A percentile compares a stretch with the other conserved stretches of the same genome.
phyloP scores from a whole-genome alignment of 1,140 invertebrate genomes.

The Apocrypta bakeri region DNA sequence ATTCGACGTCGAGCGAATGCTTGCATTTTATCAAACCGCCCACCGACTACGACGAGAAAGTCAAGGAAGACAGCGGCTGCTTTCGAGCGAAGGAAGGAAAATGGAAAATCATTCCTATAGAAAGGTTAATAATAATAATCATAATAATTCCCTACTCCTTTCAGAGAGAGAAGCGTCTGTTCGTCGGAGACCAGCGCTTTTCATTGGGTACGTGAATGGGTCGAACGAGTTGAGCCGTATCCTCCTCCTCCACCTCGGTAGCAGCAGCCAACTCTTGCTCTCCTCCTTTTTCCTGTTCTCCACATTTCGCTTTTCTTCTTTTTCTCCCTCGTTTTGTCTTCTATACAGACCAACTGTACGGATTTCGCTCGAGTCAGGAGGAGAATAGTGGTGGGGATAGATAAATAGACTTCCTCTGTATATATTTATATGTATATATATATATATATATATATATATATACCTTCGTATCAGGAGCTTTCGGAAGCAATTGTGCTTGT shows the following conservation, averaged over 20 bases:
- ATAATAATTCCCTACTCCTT: slow-evolving; percentile 72
- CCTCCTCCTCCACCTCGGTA: slow-evolving; percentile 45
- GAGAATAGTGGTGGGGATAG: neutral
- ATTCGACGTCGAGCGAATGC: slow-evolving; percentile 14
- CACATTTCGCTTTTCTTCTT: neutral
- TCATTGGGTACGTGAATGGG: slow-evolving; percentile 68
- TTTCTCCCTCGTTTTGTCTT: slow-evolving; percentile 21
- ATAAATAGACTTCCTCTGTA: neutral
- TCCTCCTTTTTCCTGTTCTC: slow-evolving; percentile 22
- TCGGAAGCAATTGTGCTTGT: neutral
- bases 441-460: no score
- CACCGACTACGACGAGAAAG: slow-evolving; percentile 42
- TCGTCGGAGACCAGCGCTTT: slow-evolving; percentile 61
- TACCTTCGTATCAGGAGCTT: neutral
- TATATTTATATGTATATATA: no score
- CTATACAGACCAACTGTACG: neutral
- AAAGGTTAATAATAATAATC: slow-evolving; percentile 72
- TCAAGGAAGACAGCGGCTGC: slow-evolving; percentile 38
- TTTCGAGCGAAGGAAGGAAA: slow-evolving; percentile 51
- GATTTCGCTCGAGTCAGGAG: neutral
- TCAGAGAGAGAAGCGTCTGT: slow-evolving; percentile 62
- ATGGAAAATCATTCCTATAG: slow-evolving; percentile 70
- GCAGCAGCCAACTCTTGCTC: neutral
- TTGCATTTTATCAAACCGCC: slow-evolving; percentile 49
- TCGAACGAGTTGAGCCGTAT: slow-evolving; percentile 71